Percentiles rank a stretch among this genome's conserved stretches.
These are phyloP conservation scores for Lycorma delicatula DNA, from an alignment of 1,140 invertebrate species.

Conservation along the genomic window DNA sequence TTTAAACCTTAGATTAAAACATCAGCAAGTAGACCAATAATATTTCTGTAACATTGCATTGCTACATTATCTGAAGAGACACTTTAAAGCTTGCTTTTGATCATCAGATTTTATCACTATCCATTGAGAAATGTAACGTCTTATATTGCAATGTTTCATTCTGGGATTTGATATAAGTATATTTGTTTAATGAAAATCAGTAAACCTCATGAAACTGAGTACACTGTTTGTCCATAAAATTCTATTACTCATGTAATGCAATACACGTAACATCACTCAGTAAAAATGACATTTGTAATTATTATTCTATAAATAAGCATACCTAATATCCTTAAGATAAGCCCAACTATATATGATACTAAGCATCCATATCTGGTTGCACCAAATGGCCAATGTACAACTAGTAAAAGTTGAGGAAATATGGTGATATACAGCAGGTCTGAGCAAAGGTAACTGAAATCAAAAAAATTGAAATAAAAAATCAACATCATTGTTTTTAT, in stretches of 20 bases:
- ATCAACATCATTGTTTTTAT: too few species aligned
- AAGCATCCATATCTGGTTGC: constrained; percentile 74
- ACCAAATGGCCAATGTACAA: constrained; percentile 58
- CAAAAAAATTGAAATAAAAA: too few species aligned
- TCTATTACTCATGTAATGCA: constrained; percentile 6
- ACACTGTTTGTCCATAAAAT: background rate
- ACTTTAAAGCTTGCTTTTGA: too few species aligned
- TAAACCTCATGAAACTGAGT: constrained; percentile 2
- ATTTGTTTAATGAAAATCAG: too few species aligned
- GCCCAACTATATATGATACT: constrained; percentile 52
- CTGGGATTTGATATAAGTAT: too few species aligned
- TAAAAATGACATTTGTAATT: constrained; percentile 4
- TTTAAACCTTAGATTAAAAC: too few species aligned
- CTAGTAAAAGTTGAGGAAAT: constrained; percentile 71
- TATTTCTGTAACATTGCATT: too few species aligned
- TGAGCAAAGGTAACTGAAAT: constrained; percentile 54
- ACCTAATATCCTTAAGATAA: constrained; percentile 57
- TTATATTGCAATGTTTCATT: too few species aligned
- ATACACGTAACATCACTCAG: constrained; percentile 9
- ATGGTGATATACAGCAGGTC: constrained; percentile 74
- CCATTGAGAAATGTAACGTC: too few species aligned
- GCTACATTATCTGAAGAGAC: too few species aligned
- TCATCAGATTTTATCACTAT: too few species aligned
- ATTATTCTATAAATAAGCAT: constrained; percentile 18
- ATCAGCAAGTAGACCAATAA: too few species aligned